Conservation (phyloP, 2,113 vertebrate species). For the Charadrius vociferus region DNA sequence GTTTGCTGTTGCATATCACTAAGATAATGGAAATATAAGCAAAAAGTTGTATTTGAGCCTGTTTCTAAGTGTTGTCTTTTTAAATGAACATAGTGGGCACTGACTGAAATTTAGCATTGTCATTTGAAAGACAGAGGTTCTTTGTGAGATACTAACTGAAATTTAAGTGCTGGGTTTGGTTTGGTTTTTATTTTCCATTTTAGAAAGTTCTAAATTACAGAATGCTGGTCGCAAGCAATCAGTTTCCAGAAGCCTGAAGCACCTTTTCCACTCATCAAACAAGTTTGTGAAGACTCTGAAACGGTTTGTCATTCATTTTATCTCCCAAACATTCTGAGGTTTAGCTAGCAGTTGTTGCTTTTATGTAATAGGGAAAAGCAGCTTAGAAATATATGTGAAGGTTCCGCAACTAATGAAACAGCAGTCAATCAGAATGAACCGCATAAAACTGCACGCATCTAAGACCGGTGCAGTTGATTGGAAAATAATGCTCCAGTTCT, state of each 20-base stretch:
- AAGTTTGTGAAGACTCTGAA: slow-evolving; percentile 98
- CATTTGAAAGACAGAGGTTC: background rate
- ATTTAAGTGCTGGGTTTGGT: background rate
- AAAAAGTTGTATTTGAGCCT: background rate
- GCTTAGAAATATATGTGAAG: background rate
- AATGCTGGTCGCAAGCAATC: slow-evolving; percentile 94
- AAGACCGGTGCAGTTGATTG: background rate
- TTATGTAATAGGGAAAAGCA: background rate
- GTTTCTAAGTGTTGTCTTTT: background rate
- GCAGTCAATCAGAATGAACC: background rate
- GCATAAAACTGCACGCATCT: background rate
- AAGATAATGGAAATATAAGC: background rate
- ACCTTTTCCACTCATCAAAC: slow-evolving; percentile 96
- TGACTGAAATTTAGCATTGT: background rate
- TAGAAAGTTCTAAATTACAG: slow-evolving; percentile 90
- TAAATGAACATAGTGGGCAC: background rate
- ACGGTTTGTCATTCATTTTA: slow-evolving; percentile 77
- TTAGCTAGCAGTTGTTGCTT: background rate
- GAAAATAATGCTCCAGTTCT: background rate
- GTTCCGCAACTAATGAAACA: background rate
- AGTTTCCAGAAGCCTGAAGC: slow-evolving; percentile 94
- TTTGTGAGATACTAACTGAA: background rate
- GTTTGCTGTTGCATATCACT: background rate
- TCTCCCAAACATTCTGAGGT: background rate
- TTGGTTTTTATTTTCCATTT: slow-evolving; percentile 43